Evolutionary conservation across 2,888 invertebrate genomes (phyloP).

Genomic region (Orthosia gracilis): DNA sequence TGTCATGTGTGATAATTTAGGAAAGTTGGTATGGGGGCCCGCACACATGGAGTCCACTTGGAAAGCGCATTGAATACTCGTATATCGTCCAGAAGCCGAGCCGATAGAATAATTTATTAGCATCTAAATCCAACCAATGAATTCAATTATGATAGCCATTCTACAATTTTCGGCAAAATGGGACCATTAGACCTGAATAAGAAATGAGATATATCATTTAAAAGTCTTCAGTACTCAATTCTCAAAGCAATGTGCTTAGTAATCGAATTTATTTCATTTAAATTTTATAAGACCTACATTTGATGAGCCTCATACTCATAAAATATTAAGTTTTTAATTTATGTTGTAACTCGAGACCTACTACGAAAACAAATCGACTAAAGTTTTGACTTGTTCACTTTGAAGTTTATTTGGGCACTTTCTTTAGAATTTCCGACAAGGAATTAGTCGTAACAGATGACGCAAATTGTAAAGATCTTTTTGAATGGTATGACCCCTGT

Average conservation of each 20-base stretch:
- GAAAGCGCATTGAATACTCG: background rate
- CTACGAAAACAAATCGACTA: constrained; percentile 53
- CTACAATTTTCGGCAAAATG: constrained; percentile 40
- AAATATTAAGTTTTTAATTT: constrained; percentile 58
- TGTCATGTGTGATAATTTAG: background rate
- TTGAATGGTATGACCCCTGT: background rate
- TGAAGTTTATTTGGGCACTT: constrained; percentile 42
- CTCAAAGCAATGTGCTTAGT: constrained; percentile 20
- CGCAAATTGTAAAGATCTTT: constrained; percentile 18
- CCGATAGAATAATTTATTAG: constrained; percentile 41
- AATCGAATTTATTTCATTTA: constrained; percentile 47
- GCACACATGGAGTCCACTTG: background rate
- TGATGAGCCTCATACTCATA: constrained; percentile 44
- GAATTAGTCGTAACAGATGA: constrained; percentile 23
- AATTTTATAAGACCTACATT: constrained; percentile 42
- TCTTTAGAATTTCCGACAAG: constrained; percentile 29
- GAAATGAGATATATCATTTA: constrained; percentile 38
- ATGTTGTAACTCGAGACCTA: constrained; percentile 42
- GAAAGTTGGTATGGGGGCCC: background rate
- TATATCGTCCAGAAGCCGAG: background rate
- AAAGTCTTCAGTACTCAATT: constrained; percentile 17
- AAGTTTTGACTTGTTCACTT: constrained; percentile 51
- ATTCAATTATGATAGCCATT: constrained; percentile 35
- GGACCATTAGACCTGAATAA: constrained; percentile 44
- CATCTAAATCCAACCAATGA: constrained; percentile 41